phyloP scores from a whole-genome alignment of 2,113 vertebrate genomes.

The Delphinapterus leucas region DNA sequence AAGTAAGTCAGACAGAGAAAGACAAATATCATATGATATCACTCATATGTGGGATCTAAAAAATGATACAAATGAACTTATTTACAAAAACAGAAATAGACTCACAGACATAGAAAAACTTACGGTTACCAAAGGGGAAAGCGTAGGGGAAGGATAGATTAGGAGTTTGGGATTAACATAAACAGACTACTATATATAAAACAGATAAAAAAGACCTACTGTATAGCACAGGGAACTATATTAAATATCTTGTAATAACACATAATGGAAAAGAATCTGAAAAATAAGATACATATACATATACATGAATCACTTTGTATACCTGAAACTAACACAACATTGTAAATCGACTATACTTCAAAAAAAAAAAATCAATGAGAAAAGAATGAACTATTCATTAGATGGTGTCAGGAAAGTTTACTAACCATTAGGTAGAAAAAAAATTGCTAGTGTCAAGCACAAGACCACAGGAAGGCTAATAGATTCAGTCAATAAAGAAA shows the following conservation, averaged over 20 bases:
- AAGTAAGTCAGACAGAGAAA: neutral
- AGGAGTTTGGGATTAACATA: neutral
- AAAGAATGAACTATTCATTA: neutral
- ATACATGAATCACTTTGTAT: too few relatives aligned
- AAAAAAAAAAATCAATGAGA: neutral
- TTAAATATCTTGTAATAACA: neutral
- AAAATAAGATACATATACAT: neutral
- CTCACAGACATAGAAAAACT: neutral
- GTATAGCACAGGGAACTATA: neutral
- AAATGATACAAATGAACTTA: neutral
- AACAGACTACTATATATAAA: neutral
- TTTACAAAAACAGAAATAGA: neutral
- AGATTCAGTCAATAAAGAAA: neutral
- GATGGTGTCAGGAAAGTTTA: neutral
- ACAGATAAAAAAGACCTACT: neutral
- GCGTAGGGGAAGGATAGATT: neutral
- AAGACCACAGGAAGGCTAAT: neutral
- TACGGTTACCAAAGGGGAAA: neutral
- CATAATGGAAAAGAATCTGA: neutral
- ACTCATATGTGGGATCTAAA: neutral
- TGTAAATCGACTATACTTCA: neutral
- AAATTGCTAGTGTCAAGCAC: neutral
- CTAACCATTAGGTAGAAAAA: neutral
- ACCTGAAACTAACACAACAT: neutral
- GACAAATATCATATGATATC: neutral